phyloP scores from a whole-genome alignment of 2,797 vertebrate species.

The Oreochromis mossambicus region DNA sequence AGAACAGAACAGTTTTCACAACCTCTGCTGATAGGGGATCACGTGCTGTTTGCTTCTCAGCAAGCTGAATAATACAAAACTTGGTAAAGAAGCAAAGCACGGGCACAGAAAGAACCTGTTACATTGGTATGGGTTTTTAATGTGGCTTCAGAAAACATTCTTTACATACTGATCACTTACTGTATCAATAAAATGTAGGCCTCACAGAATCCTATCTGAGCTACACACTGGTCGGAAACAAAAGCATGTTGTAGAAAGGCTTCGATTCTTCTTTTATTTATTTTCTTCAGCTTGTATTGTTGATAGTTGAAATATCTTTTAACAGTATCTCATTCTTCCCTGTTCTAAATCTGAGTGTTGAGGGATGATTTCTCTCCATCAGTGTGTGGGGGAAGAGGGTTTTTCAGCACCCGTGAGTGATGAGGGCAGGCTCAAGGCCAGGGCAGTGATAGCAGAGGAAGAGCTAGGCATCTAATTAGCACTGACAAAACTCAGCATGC shows the following conservation, averaged over 20 bases:
- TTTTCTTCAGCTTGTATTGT: not conserved
- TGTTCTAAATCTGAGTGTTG: not conserved
- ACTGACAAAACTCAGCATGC: slow-evolving; percentile 33
- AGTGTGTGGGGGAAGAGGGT: not conserved
- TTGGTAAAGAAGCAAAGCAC: not conserved
- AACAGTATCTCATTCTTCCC: not conserved
- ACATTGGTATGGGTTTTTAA: not conserved
- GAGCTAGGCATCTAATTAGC: slow-evolving; percentile 50
- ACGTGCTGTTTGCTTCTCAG: not conserved
- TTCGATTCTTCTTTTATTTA: not conserved
- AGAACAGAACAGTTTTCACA: not conserved
- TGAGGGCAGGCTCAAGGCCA: slow-evolving; percentile 35
- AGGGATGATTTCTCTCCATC: slow-evolving; percentile 15
- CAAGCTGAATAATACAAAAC: not conserved
- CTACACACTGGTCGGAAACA: not conserved
- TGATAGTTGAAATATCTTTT: not conserved
- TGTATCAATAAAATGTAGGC: not conserved
- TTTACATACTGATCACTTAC: not conserved
- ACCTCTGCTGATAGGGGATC: not conserved
- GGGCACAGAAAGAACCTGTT: not conserved
- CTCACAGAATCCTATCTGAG: not conserved
- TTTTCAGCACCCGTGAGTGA: slow-evolving; percentile 24
- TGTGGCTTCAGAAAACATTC: not conserved
- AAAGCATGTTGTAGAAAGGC: not conserved
- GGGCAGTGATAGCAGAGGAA: slow-evolving; percentile 27